Evolutionary conservation across 1,140 invertebrate species (phyloP), one percentile per base, ranked within the genome.

Genomic region (Octopus sinensis): DNA sequence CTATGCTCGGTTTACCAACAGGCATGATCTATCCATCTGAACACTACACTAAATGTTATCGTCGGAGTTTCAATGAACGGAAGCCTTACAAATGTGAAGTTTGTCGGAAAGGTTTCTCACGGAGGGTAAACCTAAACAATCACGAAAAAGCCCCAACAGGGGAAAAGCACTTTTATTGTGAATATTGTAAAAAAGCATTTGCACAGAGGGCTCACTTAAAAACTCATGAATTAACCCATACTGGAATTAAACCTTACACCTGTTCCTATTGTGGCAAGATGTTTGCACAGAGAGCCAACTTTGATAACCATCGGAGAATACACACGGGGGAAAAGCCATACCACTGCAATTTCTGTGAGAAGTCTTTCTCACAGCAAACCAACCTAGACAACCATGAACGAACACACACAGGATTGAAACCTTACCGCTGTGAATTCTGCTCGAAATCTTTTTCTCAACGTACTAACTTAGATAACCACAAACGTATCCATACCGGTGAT

Each of bases 271-370:
- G 94, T 81, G 95, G 95, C 77, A 95, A 96, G 86, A 94, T 94
- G 0, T 96, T 96, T 86, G 95, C 95, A 88, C 96, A 96, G 88
- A 96, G 96, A 87, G 95, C 96, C 86, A 95, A 96, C 2, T 91
- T 96, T 51, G 96, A 96, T 89, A 91, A 96, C 52, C 96, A 96
- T 86, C 94, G 96, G 83, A 95, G 96, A n/a, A 94, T 96, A 80
- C 96, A 97, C 90, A 96, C 95, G 85, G 96, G 96, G 1, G 95
- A 96, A 87, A 96, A 96, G 86, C 95, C 96, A 54, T 97, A 96
- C 91, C 96, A 96, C 86, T 97, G 96, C 88, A 96, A 95, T 0
- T 94, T 96, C 9, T 97, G 95, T 88, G 86, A 91, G 9, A 94
- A 93, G 86, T 90, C 90, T 76, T 94, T 94, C 86, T 95, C 95